A percentile compares a stretch with the other conserved stretches of the same genome.
phyloP scores from a whole-genome alignment of 2,888 invertebrate genomes.

The Drosophila monieri region DNA sequence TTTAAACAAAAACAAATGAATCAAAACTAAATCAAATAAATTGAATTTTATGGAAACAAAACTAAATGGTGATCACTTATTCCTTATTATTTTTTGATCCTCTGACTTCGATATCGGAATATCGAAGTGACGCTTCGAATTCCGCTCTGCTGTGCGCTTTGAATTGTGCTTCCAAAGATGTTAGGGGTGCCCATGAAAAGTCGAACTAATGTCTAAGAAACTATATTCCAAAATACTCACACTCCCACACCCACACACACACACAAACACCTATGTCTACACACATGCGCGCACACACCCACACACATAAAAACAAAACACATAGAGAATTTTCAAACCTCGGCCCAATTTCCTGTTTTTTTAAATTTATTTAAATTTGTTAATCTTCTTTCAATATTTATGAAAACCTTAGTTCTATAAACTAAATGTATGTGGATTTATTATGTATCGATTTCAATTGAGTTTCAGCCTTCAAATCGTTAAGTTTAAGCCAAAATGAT shows the following conservation, averaged over 20 bases:
- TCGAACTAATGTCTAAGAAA: slow-evolving; percentile 38
- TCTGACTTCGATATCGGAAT: slow-evolving; percentile 46
- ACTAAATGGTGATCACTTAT: slow-evolving; percentile 69
- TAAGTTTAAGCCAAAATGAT: slow-evolving; percentile 36
- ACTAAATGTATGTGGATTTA: slow-evolving; percentile 41
- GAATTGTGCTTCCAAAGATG: slow-evolving; percentile 83
- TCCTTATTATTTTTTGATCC: slow-evolving; percentile 55
- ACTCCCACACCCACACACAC: slow-evolving; percentile 29
- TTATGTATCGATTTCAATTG: slow-evolving; percentile 26
- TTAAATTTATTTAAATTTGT: slow-evolving; percentile 44
- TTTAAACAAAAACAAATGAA: slow-evolving; percentile 39
- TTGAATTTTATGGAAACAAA: slow-evolving; percentile 66
- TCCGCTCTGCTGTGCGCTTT: slow-evolving; percentile 51
- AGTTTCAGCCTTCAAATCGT: slow-evolving; percentile 32
- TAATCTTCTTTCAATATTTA: slow-evolving; percentile 34
- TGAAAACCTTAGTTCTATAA: slow-evolving; percentile 31
- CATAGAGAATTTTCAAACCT: slow-evolving; percentile 76
- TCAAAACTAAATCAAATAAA: slow-evolving; percentile 61
- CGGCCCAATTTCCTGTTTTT: slow-evolving; percentile 83
- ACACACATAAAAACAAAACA: slow-evolving; percentile 29
- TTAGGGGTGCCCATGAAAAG: slow-evolving; percentile 66
- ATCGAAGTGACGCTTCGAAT: slow-evolving; percentile 1
- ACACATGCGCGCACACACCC: slow-evolving; percentile 28
- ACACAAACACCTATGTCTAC: slow-evolving; percentile 25
- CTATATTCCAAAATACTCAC: slow-evolving; percentile 30